phyloP scores from a whole-genome alignment of 2,888 invertebrate genomes.

The Dichetophora obliterata region DNA sequence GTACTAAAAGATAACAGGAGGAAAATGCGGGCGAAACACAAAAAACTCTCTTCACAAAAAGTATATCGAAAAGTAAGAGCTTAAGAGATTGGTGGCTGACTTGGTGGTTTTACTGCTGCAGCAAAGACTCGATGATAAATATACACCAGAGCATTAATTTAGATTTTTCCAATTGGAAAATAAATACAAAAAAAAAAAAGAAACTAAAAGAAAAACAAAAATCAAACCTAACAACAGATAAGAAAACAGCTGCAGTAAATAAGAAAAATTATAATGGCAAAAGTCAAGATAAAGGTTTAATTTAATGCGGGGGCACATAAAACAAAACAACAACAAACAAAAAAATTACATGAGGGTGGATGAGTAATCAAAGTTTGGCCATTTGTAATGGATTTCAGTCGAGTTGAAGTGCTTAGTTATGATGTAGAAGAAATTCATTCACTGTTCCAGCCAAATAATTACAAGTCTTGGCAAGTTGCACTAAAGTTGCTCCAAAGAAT shows the following conservation, averaged over 20 bases:
- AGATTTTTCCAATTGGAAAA: slow-evolving; percentile 50
- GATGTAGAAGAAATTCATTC: background rate
- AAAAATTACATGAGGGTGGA: background rate
- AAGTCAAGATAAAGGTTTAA: slow-evolving; percentile 12
- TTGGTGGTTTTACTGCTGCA: slow-evolving; percentile 32
- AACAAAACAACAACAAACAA: background rate
- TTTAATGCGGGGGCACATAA: background rate
- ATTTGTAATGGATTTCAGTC: slow-evolving; percentile 6
- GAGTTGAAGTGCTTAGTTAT: too few relatives aligned
- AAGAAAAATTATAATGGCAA: slow-evolving; percentile 15
- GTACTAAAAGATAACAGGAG: background rate
- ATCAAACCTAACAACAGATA: background rate
- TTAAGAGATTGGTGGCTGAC: background rate
- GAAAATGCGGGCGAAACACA: background rate
- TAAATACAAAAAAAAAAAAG: slow-evolving; percentile 31
- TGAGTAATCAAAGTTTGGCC: slow-evolving; percentile 25
- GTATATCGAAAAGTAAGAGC: background rate
- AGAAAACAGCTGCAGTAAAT: background rate
- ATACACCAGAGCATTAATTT: slow-evolving; percentile 52
- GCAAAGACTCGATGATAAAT: slow-evolving; percentile 50
- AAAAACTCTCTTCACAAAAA: background rate
- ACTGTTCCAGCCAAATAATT: background rate
- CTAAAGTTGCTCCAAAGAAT: background rate
- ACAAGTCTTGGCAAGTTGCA: background rate
- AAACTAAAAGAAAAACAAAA: background rate